Evolutionary conservation across 1,140 invertebrate species (phyloP), one percentile per base, ranked within the genome.

Genomic region (Polyergus mexicanus): DNA sequence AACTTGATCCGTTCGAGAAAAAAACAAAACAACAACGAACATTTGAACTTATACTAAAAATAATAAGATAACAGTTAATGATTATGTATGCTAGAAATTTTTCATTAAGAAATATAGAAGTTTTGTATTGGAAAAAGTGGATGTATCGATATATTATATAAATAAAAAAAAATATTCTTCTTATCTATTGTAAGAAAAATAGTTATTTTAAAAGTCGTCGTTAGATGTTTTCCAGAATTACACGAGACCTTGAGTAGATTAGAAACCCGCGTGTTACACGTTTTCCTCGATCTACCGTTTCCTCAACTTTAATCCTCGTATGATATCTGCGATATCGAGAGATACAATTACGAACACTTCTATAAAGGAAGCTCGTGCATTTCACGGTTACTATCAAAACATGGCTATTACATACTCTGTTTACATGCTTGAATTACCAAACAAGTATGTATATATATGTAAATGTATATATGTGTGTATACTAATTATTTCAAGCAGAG

Each of bases 381-480:
- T 28, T 28, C 2, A 4, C 25, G 5, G n/a, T 54, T 68, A 54
- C 1, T 7, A 32, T 75, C n/a, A 19, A 13, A 7, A 8, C 3
- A n/a, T n/a, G 7, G 0, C 16, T 28, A 58, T 80, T 69, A 69
- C 44, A 22, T 44, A 10, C n/a, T 41, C n/a, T 41, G 32, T 69
- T 80, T 80, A 80, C 47, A 38, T n/a, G 32, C n/a, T 78, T 41
- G 7, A 44, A 69, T 69, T 80, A 41, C 35, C 41, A 19, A 68
- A 62, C n/a, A 16, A 32, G 16, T 19, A 3, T 51, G 3, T 16
- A 2, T 44, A 7, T 41, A 35, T 51, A 44, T 41, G 44, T 19
- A 22, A 35, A 35, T 41, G 41, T 10, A 7, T 7, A 11, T 44
- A 0, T 19, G 5, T 19, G 16, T 51, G 47, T 16, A 16, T 1